Conservation (phyloP, 1,140 invertebrate genomes). For the Physella acuta region DNA sequence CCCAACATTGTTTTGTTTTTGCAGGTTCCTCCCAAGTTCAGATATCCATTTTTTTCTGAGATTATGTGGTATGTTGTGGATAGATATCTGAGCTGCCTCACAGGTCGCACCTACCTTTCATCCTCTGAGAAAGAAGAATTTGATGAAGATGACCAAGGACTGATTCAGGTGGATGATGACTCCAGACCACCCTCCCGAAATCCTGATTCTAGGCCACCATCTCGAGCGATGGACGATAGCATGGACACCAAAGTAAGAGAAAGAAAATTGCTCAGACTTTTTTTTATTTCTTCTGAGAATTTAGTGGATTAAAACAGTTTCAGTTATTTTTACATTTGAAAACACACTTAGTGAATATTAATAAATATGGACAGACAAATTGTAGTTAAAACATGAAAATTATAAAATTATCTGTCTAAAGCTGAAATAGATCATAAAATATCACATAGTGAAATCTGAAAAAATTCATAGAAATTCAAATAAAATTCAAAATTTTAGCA, state of each 20-base stretch:
- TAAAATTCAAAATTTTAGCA: too few species aligned
- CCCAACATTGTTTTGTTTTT: too few species aligned
- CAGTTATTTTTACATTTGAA: too few species aligned
- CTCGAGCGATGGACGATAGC: slow-evolving; percentile 33
- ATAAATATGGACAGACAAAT: too few species aligned
- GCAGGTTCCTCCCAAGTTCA: slow-evolving; percentile 91
- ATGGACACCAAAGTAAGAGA: slow-evolving; percentile 23
- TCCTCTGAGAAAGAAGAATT: slow-evolving; percentile 93
- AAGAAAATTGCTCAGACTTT: background rate
- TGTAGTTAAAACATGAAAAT: too few species aligned
- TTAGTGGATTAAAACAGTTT: too few species aligned
- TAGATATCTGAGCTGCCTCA: slow-evolving; percentile 83
- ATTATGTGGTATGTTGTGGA: slow-evolving; percentile 98
- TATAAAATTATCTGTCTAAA: too few species aligned
- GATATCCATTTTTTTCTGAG: slow-evolving; percentile 96
- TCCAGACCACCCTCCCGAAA: slow-evolving; percentile 37
- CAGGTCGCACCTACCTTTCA: slow-evolving; percentile 87
- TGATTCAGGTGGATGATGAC: slow-evolving; percentile 34
- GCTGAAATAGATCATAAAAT: too few species aligned
- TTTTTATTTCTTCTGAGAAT: background rate
- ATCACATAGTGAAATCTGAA: too few species aligned
- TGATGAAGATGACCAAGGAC: slow-evolving; percentile 69
- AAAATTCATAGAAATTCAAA: too few species aligned
- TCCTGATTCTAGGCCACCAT: slow-evolving; percentile 35
- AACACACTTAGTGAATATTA: too few species aligned